Percentiles rank a stretch among this genome's conserved stretches.
These are phyloP conservation scores for Solenopsis fugax DNA, from an alignment of 1,140 invertebrate species.

Conservation along the genomic window DNA sequence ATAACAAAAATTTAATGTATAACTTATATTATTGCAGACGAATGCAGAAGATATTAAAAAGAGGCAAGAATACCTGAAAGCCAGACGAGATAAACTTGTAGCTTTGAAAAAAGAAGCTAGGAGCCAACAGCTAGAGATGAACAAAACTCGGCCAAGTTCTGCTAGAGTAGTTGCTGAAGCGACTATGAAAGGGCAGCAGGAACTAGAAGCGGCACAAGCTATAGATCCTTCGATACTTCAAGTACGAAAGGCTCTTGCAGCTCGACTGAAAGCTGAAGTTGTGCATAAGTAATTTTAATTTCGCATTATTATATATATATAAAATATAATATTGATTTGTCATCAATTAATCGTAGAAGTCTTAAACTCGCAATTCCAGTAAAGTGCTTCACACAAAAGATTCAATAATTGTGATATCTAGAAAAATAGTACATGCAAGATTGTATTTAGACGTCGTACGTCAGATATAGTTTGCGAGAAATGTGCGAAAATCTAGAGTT, in stretches of 20 bases:
- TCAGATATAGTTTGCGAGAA: slow-evolving; percentile 20
- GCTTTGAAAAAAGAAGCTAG: slow-evolving; percentile 95
- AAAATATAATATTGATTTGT: not conserved
- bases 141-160: slow-evolving; percentile 82
- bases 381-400: slow-evolving; percentile 39
- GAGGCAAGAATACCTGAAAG: slow-evolving; percentile 93
- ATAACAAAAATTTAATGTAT: slow-evolving; percentile 12
- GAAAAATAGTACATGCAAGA: not conserved
- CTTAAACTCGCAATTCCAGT: slow-evolving; percentile 22
- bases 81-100: slow-evolving; percentile 95
- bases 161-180: slow-evolving; percentile 83
- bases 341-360: slow-evolving; percentile 19
- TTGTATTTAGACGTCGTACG: not conserved
- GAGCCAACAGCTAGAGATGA: slow-evolving; percentile 91
- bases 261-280: slow-evolving; percentile 94
- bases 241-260: slow-evolving; percentile 93
- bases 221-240: slow-evolving; percentile 89
- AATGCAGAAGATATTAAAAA: slow-evolving; percentile 91
- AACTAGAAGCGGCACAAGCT: slow-evolving; percentile 75
- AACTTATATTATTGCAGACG: slow-evolving; percentile 77
- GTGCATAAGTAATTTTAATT: slow-evolving; percentile 83
- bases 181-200: slow-evolving; percentile 81
- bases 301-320: not conserved
- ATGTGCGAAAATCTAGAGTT: slow-evolving; percentile 3
- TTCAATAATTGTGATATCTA: slow-evolving; percentile 37